Conservation (phyloP, 1,140 invertebrate genomes). For the Lordiphosa collinella region DNA sequence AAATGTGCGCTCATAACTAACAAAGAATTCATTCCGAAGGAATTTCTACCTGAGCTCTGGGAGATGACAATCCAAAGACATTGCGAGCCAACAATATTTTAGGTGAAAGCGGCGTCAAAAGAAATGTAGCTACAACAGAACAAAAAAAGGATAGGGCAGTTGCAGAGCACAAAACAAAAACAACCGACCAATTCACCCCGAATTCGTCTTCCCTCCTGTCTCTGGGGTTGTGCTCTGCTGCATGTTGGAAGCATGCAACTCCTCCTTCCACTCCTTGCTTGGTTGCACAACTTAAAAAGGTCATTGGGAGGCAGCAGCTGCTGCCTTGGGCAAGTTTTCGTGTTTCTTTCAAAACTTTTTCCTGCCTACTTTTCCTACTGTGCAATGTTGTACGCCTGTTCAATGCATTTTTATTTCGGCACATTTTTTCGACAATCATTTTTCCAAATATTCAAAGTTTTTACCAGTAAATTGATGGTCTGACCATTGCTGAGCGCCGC, state of each 20-base stretch:
- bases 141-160: conserved; percentile 21
- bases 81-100: neutral
- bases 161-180: conserved; percentile 12
- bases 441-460: neutral
- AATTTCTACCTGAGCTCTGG: conserved; percentile 30
- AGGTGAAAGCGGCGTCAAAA: neutral
- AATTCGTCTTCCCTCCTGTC: neutral
- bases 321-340: neutral
- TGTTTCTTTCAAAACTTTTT: neutral
- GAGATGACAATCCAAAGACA: neutral
- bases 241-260: conserved; percentile 9
- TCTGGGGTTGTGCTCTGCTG: conserved; percentile 1
- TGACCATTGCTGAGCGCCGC: conserved; percentile 22
- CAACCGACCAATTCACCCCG: conserved; percentile 10
- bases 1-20: conserved; percentile 56
- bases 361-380: conserved; percentile 22
- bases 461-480: no score
- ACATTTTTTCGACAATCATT: conserved; percentile 45
- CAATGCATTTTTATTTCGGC: conserved; percentile 61
- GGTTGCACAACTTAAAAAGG: conserved; percentile 59
- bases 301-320: conserved; percentile 29
- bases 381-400: conserved; percentile 51
- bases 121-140: conserved; percentile 28
- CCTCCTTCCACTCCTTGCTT: conserved; percentile 26
- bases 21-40: conserved; percentile 3